Evolutionary conservation across 1,140 invertebrate species (phyloP).

Genomic region (Nautilus pompilius): DNA sequence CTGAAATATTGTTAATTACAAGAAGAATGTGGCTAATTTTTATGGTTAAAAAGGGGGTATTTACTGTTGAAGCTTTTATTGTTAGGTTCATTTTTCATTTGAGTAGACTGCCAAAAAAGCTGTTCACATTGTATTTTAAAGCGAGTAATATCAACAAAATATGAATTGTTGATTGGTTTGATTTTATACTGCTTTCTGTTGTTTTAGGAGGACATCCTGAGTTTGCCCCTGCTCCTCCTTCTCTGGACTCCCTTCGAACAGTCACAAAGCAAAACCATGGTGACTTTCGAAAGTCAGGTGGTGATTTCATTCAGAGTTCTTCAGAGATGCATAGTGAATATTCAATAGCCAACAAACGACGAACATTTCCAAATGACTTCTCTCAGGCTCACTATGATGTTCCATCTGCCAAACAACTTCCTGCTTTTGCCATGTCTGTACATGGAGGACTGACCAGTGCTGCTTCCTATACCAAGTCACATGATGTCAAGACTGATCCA

Average conservation of each 20-base stretch:
- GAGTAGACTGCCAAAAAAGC: too few relatives aligned
- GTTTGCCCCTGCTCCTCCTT: slow-evolving; percentile 33
- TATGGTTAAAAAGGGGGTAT: too few relatives aligned
- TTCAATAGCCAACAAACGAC: neutral
- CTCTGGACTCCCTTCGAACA: slow-evolving; percentile 36
- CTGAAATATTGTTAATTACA: too few relatives aligned
- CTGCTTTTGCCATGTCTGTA: neutral
- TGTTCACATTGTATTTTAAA: too few relatives aligned
- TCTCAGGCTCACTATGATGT: slow-evolving; percentile 2
- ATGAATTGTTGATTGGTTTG: too few relatives aligned
- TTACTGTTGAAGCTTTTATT: too few relatives aligned
- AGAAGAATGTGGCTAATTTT: too few relatives aligned
- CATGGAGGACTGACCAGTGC: neutral
- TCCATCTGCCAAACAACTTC: neutral
- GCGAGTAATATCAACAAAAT: too few relatives aligned
- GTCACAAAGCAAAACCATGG: slow-evolving; percentile 18
- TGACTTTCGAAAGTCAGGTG: neutral
- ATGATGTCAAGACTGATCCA: slow-evolving; percentile 6
- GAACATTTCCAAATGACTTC: neutral
- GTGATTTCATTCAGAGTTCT: neutral
- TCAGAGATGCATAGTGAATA: neutral
- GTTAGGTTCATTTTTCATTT: too few relatives aligned
- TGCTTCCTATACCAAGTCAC: neutral
- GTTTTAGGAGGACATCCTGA: neutral
- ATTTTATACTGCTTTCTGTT: neutral